Evolutionary conservation across 2,797 vertebrate species (phyloP).

Genomic region (Sebastes flavidus): DNA sequence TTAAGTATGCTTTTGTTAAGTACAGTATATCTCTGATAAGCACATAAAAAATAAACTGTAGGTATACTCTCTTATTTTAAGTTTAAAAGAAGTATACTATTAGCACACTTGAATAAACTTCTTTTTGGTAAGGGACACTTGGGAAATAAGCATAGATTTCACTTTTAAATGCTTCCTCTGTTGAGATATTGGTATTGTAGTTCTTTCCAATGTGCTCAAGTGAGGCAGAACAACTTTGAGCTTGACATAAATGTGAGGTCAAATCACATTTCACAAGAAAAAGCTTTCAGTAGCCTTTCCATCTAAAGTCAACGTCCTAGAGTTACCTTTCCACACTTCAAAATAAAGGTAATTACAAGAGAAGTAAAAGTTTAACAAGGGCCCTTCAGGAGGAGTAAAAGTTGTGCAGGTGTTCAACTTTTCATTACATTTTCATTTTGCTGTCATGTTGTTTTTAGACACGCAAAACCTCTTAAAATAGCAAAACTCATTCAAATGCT

Average conservation of each 20-base stretch:
- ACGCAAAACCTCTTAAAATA: background rate
- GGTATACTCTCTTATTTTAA: no score
- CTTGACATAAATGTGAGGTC: background rate
- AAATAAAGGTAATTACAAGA: background rate
- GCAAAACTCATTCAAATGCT: background rate
- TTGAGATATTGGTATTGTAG: background rate
- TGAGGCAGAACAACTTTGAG: background rate
- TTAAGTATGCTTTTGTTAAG: no score
- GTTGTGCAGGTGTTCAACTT: background rate
- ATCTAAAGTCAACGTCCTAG: conserved; percentile 30
- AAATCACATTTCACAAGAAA: conserved; percentile 5
- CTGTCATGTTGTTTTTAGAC: background rate
- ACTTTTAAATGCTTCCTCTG: background rate
- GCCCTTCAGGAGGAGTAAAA: background rate
- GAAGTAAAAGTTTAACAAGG: background rate
- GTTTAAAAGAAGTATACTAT: no score
- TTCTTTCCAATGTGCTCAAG: background rate
- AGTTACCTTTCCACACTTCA: conserved; percentile 47
- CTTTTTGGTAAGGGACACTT: background rate
- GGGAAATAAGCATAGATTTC: background rate
- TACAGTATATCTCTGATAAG: no score
- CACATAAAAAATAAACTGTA: no score
- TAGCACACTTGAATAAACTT: no score
- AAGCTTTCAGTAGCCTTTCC: background rate
- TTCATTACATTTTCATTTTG: background rate